phyloP scores from a whole-genome alignment of 2,888 invertebrate genomes.

The Campopleginae sp. region DNA sequence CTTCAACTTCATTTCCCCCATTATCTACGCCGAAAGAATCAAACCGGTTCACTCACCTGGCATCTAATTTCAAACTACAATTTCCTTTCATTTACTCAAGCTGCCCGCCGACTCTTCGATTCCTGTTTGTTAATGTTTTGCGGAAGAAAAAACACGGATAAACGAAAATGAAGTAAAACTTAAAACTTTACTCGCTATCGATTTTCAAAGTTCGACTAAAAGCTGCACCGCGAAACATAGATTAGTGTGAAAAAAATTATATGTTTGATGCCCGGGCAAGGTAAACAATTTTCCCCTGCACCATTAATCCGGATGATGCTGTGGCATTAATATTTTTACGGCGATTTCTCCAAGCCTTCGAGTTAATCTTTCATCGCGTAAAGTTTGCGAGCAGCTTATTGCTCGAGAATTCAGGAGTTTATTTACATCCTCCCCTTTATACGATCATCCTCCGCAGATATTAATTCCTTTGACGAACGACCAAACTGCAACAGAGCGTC shows the following conservation, averaged over 20 bases:
- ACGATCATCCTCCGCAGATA: not conserved
- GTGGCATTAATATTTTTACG: not conserved
- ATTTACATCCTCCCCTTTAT: not conserved
- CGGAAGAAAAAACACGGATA: no score
- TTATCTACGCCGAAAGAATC: not conserved
- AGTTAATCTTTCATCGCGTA: not conserved
- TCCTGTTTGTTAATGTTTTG: no score
- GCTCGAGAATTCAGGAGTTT: not conserved
- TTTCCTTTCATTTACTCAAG: no score
- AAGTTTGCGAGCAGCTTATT: not conserved
- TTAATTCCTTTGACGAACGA: not conserved
- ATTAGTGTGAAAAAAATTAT: no score
- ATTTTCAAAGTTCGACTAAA: not conserved
- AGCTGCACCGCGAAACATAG: no score
- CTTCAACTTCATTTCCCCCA: not conserved
- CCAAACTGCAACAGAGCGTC: not conserved
- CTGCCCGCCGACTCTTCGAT: no score
- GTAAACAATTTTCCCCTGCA: not conserved
- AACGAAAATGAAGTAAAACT: not conserved
- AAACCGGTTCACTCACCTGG: not conserved
- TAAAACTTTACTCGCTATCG: not conserved
- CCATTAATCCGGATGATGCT: not conserved
- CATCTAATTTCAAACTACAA: no score
- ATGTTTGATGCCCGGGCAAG: no score
- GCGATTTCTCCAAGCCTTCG: not conserved